Percentiles rank a stretch among this genome's conserved stretches.
Conservation (phyloP, 1,140 invertebrate genomes). For the Caenorhabditis elegans region WBcel235 BX284603.4:13028501-13029000, state of each 20-base stretch:
- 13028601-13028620: background rate
- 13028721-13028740: background rate
- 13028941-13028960: background rate
- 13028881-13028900: background rate
- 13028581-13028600: background rate
- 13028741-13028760: background rate
- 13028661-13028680: background rate
- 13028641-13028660: too few relatives aligned
- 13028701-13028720: background rate
- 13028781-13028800: background rate
- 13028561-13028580: background rate
- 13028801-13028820: slow-evolving; percentile 8
- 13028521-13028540: background rate
- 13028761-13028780: background rate
- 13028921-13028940: background rate
- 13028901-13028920: background rate
- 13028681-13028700: background rate
- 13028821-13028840: background rate
- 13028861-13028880: background rate
- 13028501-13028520: background rate
- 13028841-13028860: background rate
- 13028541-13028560: background rate
- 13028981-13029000: too few relatives aligned
- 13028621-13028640: too few relatives aligned
- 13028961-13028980: background rate